Conservation (phyloP, 2,888 invertebrate genomes). For the Aquatica leii region DNA sequence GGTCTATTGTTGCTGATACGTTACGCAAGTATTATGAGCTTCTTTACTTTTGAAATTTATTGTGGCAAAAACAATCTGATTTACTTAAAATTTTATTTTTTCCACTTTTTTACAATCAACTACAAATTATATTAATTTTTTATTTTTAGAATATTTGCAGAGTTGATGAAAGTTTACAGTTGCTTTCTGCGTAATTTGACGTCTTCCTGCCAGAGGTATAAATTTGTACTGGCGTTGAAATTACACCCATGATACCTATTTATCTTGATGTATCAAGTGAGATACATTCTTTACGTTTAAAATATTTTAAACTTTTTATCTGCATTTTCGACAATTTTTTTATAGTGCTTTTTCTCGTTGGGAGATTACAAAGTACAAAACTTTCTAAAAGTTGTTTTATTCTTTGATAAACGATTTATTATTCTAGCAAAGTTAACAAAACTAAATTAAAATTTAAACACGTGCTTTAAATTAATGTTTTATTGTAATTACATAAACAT, state of each 20-base stretch:
- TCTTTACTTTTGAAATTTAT: conserved; percentile 13
- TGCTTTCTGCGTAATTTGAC: conserved; percentile 37
- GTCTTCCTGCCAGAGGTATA: conserved; percentile 40
- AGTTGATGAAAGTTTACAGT: conserved; percentile 40
- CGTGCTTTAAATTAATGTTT: too few species aligned
- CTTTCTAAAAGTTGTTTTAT: too few species aligned
- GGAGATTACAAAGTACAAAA: too few species aligned
- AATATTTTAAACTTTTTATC: conserved; percentile 51
- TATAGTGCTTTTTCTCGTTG: not conserved
- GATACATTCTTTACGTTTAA: conserved; percentile 49
- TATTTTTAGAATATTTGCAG: conserved; percentile 23
- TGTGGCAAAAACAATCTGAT: not conserved
- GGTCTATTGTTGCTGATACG: conserved; percentile 29
- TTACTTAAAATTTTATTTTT: not conserved
- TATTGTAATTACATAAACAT: too few species aligned
- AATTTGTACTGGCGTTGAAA: conserved; percentile 47
- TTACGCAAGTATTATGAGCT: conserved; percentile 21
- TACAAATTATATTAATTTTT: conserved; percentile 1
- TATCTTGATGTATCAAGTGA: conserved; percentile 54
- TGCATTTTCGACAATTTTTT: conserved; percentile 4
- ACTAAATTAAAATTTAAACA: too few species aligned
- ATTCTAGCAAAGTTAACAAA: too few species aligned
- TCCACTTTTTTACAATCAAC: not conserved
- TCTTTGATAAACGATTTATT: too few species aligned
- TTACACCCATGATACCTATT: conserved; percentile 52